phyloP scores from a whole-genome alignment of 2,113 vertebrate genomes.

The Grus americana region DNA sequence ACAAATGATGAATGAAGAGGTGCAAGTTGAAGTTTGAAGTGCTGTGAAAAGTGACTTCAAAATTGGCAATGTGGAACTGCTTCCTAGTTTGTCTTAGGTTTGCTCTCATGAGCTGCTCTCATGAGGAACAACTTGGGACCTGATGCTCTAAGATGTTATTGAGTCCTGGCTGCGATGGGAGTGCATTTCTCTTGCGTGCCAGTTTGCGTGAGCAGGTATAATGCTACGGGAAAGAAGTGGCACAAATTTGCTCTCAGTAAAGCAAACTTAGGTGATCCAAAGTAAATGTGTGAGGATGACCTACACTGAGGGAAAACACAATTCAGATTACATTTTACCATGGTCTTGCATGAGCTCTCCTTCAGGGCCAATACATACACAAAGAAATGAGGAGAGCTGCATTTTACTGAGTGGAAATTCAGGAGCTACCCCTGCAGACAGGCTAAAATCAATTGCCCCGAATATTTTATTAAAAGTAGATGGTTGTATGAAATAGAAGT shows the following conservation, averaged over 20 bases:
- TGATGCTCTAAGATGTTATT: not conserved
- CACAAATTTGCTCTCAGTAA: not conserved
- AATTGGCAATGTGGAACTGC: not conserved
- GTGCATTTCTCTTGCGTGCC: not conserved
- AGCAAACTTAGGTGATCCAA: not conserved
- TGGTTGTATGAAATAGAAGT: not conserved
- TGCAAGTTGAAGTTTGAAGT: not conserved
- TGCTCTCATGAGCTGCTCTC: not conserved
- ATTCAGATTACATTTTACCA: not conserved
- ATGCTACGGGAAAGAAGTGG: not conserved
- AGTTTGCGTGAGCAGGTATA: not conserved
- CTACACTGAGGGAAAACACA: not conserved
- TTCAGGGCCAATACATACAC: not conserved
- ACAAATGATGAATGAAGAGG: not conserved
- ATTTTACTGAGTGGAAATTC: not conserved
- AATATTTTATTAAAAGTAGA: not conserved
- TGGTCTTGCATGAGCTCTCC: not conserved
- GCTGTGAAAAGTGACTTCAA: not conserved
- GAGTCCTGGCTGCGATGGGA: not conserved
- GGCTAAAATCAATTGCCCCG: not conserved
- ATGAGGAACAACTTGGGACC: not conserved
- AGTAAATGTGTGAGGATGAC: not conserved
- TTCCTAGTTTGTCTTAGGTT: not conserved
- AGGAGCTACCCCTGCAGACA: not conserved
- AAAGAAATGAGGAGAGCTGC: not conserved